These are phyloP conservation scores for Capreolus pygargus DNA, from an alignment of 2,113 vertebrate genomes.

Conservation along the genomic window DNA sequence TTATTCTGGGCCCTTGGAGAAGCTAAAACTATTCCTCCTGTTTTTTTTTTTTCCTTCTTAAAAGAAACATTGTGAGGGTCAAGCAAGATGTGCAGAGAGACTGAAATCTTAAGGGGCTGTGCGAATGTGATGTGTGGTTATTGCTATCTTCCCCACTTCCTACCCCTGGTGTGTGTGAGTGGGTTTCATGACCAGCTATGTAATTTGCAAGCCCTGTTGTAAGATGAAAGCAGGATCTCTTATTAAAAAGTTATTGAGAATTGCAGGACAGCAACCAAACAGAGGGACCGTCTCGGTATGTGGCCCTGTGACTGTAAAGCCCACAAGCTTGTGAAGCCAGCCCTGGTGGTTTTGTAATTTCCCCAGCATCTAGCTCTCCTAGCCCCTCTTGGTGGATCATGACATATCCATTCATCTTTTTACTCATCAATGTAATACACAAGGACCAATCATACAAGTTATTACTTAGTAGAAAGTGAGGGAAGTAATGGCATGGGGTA, in stretches of 20 bases:
- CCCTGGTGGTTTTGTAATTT: background rate
- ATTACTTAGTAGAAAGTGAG: background rate
- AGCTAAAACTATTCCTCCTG: background rate
- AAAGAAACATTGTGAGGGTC: background rate
- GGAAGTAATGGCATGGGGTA: background rate
- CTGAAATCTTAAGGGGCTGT: background rate
- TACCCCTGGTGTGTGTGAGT: background rate
- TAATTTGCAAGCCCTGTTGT: background rate
- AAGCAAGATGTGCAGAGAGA: background rate
- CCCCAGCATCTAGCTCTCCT: background rate
- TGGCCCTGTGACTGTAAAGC: too few relatives aligned
- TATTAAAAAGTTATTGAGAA: background rate
- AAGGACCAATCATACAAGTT: background rate
- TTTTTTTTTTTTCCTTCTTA: background rate
- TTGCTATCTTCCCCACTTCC: background rate
- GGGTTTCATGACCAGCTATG: background rate
- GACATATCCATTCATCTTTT: background rate
- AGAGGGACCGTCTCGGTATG: background rate
- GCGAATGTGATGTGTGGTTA: background rate
- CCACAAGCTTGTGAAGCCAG: background rate
- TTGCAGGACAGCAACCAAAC: background rate
- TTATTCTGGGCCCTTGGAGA: background rate
- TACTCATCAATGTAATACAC: background rate
- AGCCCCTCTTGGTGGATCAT: background rate
- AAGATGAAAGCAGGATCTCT: background rate